Evolutionary conservation across 2,888 invertebrate genomes (phyloP), one percentile per base, ranked within the genome.

Genomic region (Saturnia pavonia): DNA sequence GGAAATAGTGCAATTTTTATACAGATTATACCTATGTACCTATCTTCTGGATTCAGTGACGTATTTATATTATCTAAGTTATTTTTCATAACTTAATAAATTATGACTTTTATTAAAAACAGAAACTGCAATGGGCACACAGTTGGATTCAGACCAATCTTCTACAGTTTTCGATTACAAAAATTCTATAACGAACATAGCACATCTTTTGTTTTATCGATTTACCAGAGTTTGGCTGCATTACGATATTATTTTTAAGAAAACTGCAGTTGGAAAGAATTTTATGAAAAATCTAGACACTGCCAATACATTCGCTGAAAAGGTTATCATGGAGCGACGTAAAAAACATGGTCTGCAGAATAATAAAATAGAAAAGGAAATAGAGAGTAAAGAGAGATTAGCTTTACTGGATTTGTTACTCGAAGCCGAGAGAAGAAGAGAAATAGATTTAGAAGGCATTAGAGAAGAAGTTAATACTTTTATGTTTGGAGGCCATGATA

Each of bases 121-220:
- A 94, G 94, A 92, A 84, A 90, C 92, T 1, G 96, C 96, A 3
- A 96, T 96, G 96, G 96, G 96, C 9, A 91, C 91, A 19, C 87
- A 91, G 70, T 83, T 96, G 1, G 85, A 89, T 72, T 82, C 82
- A 0, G 90, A 92, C 65, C 85, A 89, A 48, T 85, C 89, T 0
- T 74, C 75, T 76, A 85, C 76, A 1, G 88, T 93, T 7, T 74
- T 89, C 0, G 88, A 92, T 72, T 95, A 95, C 78, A 94, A 95
- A 70, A 80, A 88, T 6, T 92, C 95, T 0, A 90, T 95, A 9
- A 81, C 89, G 16, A 80, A 83, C 0, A 88, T 94, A 0, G 91
- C 91, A 0, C 42, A 72, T 0, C 72, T 85, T 1, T 72, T 88
- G 0, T 48, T 91, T 9, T 74, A 79, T 1, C 81, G 94, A 14